These are phyloP conservation scores for Agonopterix subpropinquella DNA, from an alignment of 2,888 invertebrate genomes.

Conservation along the genomic window DNA sequence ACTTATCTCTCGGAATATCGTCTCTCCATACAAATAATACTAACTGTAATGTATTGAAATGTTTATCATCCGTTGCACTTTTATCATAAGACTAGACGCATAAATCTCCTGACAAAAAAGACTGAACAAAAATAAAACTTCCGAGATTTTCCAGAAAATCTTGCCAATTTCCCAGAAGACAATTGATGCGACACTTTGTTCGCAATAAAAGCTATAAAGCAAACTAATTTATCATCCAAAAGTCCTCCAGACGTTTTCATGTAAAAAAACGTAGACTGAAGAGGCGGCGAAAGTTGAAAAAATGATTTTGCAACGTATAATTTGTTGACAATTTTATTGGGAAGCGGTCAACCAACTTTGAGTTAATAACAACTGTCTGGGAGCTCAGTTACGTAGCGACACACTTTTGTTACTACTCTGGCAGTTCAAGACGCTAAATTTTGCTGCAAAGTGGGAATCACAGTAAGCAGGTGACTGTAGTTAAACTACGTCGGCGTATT, in stretches of 20 bases:
- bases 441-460: no score
- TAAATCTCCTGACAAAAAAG: neutral
- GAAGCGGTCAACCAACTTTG: conserved; percentile 11
- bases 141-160: conserved; percentile 1
- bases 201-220: conserved; percentile 27
- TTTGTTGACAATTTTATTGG: conserved; percentile 17
- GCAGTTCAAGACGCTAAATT: no score
- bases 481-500: no score
- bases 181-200: conserved; percentile 19
- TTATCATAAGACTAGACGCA: no score
- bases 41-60: no score
- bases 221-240: conserved; percentile 43
- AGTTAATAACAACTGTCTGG: conserved; percentile 1
- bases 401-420: no score
- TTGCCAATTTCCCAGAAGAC: conserved; percentile 8
- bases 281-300: conserved; percentile 11
- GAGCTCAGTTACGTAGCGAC: no score
- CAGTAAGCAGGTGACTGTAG: no score
- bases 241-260: conserved; percentile 36
- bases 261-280: conserved; percentile 22
- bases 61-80: no score
- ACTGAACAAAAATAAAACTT: neutral
- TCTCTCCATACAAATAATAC: no score
- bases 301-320: conserved; percentile 7
- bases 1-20: no score